Conservation (phyloP, 2,888 invertebrate species). For the Hirtodrosophila trivittata region DNA sequence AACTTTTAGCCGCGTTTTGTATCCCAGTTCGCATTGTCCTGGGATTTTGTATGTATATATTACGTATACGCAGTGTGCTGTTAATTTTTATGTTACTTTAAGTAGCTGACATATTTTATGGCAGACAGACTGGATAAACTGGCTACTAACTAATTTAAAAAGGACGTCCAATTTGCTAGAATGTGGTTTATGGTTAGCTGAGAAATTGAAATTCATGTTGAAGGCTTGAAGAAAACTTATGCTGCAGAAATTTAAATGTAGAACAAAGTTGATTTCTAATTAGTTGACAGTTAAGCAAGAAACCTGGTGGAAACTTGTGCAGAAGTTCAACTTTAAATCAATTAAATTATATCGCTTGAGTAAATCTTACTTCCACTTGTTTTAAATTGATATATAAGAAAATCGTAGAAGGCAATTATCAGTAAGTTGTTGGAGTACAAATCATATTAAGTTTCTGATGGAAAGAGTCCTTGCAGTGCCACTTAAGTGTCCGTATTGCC, state of each 20-base stretch:
- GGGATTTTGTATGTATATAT: slow-evolving; percentile 31
- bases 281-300: not conserved
- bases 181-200: slow-evolving; percentile 42
- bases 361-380: no score
- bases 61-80: slow-evolving; percentile 58
- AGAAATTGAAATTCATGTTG: slow-evolving; percentile 40
- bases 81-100: slow-evolving; percentile 61
- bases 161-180: slow-evolving; percentile 48
- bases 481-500: no score
- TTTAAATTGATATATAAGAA: no score
- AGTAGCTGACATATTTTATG: slow-evolving; percentile 63
- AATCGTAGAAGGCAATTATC: no score
- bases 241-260: not conserved
- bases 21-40: slow-evolving; percentile 8
- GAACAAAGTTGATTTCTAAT: not conserved
- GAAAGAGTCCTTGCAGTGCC: not conserved
- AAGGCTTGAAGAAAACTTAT: no score
- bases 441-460: no score
- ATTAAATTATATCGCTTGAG: no score
- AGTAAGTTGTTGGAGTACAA: no score
- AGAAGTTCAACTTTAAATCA: no score
- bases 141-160: slow-evolving; percentile 59
- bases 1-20: slow-evolving; percentile 27
- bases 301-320: no score
- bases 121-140: slow-evolving; percentile 10